phyloP scores from a whole-genome alignment of 2,113 vertebrate species.

The Larimichthys polyactis region DNA sequence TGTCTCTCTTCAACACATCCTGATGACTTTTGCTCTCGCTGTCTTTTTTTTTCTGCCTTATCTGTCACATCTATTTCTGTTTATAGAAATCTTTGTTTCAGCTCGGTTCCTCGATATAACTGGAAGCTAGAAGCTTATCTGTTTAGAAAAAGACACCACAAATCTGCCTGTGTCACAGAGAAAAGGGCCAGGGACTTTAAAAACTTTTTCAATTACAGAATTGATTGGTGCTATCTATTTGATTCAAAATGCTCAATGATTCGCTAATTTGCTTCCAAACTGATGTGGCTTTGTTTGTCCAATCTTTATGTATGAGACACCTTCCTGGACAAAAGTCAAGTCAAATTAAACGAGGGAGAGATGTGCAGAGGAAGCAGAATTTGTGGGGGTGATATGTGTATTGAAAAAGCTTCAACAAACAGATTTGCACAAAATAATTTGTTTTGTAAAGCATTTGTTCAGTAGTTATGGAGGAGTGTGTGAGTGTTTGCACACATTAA shows the following conservation, averaged over 20 bases:
- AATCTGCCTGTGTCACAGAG: conserved; percentile 15
- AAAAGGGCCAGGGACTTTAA: not conserved
- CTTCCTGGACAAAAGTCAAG: conserved; percentile 14
- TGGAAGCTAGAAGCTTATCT: conserved; percentile 7
- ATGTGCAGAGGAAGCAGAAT: not conserved
- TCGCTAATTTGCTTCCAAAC: conserved; percentile 20
- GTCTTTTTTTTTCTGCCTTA: not conserved
- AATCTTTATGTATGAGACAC: conserved; percentile 30
- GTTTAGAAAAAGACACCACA: not conserved
- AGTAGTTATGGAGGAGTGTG: not conserved
- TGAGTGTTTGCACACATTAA: conserved; percentile 9
- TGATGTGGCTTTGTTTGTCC: conserved; percentile 26
- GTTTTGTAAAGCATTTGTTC: conserved; percentile 3
- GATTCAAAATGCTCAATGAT: conserved; percentile 29
- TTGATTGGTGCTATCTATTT: conserved; percentile 31
- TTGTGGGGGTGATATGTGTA: not conserved
- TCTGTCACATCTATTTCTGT: conserved; percentile 16
- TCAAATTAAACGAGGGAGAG: not conserved
- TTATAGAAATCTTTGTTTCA: not conserved
- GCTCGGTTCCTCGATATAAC: not conserved
- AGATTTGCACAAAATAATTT: not conserved
- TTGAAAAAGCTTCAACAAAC: conserved; percentile 21
- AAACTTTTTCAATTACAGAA: conserved; percentile 46
- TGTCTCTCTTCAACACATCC: not conserved
- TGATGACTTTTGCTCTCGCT: conserved; percentile 11